Evolutionary conservation across 2,888 invertebrate species (phyloP).

Genomic region (Eilema sororculum): DNA sequence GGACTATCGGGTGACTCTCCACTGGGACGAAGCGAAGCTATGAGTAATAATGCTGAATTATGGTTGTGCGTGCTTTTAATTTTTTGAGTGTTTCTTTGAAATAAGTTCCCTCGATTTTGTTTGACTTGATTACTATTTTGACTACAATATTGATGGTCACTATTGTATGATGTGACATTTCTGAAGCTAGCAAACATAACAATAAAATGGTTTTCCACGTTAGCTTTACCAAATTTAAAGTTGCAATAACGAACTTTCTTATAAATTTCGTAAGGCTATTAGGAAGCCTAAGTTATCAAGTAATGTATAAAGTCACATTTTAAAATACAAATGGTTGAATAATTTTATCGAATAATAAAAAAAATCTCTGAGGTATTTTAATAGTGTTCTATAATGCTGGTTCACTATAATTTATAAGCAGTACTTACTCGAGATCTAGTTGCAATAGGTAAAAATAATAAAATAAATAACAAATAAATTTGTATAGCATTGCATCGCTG

Average conservation of each 20-base stretch:
- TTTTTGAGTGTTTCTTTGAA: neutral
- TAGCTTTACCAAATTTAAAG: too few species aligned
- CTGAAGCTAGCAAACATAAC: too few species aligned
- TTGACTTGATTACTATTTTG: neutral
- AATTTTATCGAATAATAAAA: neutral
- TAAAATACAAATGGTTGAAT: too few species aligned
- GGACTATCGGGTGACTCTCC: conserved; percentile 11
- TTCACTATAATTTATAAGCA: neutral
- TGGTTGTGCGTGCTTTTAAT: neutral
- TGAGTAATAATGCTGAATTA: neutral
- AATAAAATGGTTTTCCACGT: too few species aligned
- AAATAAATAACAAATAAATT: conserved; percentile 28
- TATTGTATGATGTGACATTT: too few species aligned
- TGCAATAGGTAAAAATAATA: neutral
- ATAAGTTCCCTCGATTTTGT: neutral
- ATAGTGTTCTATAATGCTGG: too few species aligned
- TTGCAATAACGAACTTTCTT: too few species aligned
- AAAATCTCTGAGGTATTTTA: too few species aligned
- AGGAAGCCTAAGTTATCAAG: neutral
- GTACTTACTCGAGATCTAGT: too few species aligned
- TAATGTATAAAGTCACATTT: neutral
- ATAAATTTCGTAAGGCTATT: too few species aligned
- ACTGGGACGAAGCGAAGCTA: conserved; percentile 10
- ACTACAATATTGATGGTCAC: neutral
- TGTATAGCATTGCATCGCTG: conserved; percentile 32